Evolutionary conservation across 1,140 invertebrate species (phyloP).

Genomic region (Papilio polyxenes): DNA sequence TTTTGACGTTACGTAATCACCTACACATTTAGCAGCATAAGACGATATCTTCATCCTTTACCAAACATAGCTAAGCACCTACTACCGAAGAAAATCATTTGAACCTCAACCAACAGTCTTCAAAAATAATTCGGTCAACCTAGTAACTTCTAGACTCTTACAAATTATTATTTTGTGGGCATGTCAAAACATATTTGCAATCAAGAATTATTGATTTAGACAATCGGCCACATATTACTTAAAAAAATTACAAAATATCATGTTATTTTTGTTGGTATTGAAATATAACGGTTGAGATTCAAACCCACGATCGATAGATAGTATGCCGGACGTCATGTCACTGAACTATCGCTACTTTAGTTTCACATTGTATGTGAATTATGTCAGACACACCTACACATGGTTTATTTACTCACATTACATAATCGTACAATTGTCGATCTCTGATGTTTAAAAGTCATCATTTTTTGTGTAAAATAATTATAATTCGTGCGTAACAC

Average conservation of each 20-base stretch:
- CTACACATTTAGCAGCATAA: not conserved
- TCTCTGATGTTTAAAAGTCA: not conserved
- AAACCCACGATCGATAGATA: not conserved
- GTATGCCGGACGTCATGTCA: not conserved
- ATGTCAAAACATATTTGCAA: no score
- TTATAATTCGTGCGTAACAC: not conserved
- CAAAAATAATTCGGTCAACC: no score
- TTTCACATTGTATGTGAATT: not conserved
- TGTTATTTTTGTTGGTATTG: not conserved
- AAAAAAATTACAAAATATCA: no score
- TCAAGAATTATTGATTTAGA: no score
- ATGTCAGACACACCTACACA: constrained; percentile 7
- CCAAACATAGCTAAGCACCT: no score
- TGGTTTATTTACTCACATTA: constrained; percentile 5
- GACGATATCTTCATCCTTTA: not conserved
- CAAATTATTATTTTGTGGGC: no score
- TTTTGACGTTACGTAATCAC: constrained; percentile 29
- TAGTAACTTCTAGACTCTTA: no score
- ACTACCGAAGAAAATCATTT: no score
- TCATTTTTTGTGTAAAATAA: not conserved
- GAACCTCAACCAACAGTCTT: no score
- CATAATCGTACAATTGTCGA: constrained; percentile 6
- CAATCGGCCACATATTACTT: no score
- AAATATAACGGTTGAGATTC: not conserved
- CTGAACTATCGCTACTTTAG: not conserved